Percentiles rank a stretch among this genome's conserved stretches.
These are phyloP conservation scores for Anabas testudineus DNA, from an alignment of 2,797 vertebrate species.

Conservation along the genomic window DNA sequence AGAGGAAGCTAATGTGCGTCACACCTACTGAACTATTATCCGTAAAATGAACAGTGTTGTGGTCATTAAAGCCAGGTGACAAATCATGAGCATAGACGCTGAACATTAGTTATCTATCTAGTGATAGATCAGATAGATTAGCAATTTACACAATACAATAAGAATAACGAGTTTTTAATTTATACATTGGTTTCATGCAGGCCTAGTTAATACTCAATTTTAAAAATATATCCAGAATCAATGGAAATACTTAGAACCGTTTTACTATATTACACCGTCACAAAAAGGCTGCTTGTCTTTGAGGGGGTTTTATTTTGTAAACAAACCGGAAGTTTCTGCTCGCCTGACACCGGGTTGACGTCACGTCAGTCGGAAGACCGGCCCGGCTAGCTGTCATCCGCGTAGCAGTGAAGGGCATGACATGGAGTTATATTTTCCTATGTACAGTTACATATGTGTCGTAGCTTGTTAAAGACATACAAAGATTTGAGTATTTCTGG, in stretches of 20 bases:
- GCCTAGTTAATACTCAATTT: no score
- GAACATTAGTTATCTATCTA: no score
- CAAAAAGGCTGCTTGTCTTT: background rate
- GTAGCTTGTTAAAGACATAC: slow-evolving; percentile 14
- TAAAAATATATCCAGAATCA: no score
- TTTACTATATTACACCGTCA: no score
- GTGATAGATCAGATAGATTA: no score
- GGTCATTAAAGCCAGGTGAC: no score
- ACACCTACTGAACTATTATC: background rate
- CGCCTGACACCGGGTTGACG: slow-evolving; percentile 38
- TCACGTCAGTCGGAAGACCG: slow-evolving; percentile 61
- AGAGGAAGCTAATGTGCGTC: background rate
- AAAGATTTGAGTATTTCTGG: background rate
- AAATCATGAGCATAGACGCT: no score
- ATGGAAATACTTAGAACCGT: no score
- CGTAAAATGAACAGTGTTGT: background rate
- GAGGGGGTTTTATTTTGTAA: slow-evolving; percentile 52
- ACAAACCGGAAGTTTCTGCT: slow-evolving; percentile 12
- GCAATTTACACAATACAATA: no score
- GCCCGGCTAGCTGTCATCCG: slow-evolving; percentile 57
- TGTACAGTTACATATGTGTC: slow-evolving; percentile 17
- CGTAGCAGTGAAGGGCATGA: slow-evolving; percentile 67
- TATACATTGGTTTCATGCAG: no score
- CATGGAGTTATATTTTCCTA: slow-evolving; percentile 63
- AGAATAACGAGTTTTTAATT: no score